A percentile compares a stretch with the other conserved stretches of the same genome.
Evolutionary conservation across 2,888 invertebrate genomes (phyloP).

Genomic region (Oscheius sp.): DNA sequence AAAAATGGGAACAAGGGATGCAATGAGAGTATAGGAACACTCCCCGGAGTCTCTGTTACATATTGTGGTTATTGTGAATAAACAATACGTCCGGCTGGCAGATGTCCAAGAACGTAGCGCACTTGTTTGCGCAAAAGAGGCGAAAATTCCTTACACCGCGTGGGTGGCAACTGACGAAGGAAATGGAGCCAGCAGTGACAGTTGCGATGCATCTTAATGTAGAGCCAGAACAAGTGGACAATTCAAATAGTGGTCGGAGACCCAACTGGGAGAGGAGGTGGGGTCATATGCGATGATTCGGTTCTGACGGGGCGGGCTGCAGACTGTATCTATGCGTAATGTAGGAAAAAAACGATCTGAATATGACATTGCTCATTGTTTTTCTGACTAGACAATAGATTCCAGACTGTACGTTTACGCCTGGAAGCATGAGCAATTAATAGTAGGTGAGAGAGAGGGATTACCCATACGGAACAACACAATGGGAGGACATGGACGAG

Average conservation of each 20-base stretch:
- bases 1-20: too few relatives aligned
- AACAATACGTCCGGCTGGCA: slow-evolving; percentile 15
- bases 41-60: neutral
- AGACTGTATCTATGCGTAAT: too few relatives aligned
- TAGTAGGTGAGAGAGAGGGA: slow-evolving; percentile 1
- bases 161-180: slow-evolving; percentile 29
- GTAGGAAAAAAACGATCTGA: too few relatives aligned
- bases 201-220: slow-evolving; percentile 30
- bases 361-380: too few relatives aligned
- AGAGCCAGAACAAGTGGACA: slow-evolving; percentile 27
- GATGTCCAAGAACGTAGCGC: slow-evolving; percentile 20
- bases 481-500: slow-evolving; percentile 11
- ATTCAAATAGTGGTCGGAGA: neutral
- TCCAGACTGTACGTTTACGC: neutral
- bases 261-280: neutral
- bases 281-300: neutral
- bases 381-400: too few relatives aligned
- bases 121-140: slow-evolving; percentile 28
- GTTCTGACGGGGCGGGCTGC: neutral
- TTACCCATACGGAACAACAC: slow-evolving; percentile 16
- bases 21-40: too few relatives aligned
- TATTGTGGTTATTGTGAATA: too few relatives aligned
- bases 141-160: slow-evolving; percentile 30
- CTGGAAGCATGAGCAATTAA: slow-evolving; percentile 1
- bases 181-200: slow-evolving; percentile 28